These are phyloP conservation scores for Drosophila kepulauana DNA, from an alignment of 1,140 invertebrate species.

Conservation along the genomic window DNA sequence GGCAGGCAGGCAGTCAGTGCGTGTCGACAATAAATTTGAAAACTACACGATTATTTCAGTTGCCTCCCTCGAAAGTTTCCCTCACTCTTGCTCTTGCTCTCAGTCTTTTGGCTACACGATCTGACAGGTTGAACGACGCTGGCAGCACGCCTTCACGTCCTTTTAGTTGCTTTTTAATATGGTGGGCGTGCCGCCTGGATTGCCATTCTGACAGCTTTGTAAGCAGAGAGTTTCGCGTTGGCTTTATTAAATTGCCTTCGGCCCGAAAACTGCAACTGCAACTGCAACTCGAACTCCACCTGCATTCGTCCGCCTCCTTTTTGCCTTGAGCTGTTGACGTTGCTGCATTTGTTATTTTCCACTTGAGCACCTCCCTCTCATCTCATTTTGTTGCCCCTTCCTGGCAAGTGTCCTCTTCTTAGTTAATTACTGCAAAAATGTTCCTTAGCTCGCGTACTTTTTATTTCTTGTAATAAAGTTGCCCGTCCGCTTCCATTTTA, in stretches of 20 bases:
- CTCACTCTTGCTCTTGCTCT: not conserved
- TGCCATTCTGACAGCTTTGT: slow-evolving; percentile 72
- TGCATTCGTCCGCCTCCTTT: slow-evolving; percentile 44
- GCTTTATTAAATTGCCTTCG: slow-evolving; percentile 64
- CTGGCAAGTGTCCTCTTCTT: slow-evolving; percentile 12
- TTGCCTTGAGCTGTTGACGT: slow-evolving; percentile 53
- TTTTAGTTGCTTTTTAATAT: slow-evolving; percentile 78
- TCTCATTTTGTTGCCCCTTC: no score
- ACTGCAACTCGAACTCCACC: slow-evolving; percentile 23
- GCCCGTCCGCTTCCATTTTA: slow-evolving; percentile 38
- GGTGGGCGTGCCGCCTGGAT: slow-evolving; percentile 68
- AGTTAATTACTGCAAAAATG: slow-evolving; percentile 8
- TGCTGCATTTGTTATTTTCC: slow-evolving; percentile 58
- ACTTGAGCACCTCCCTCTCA: slow-evolving; percentile 16
- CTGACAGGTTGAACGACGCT: slow-evolving; percentile 73
- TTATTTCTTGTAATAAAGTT: slow-evolving; percentile 56
- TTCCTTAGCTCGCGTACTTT: slow-evolving; percentile 29
- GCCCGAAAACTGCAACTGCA: slow-evolving; percentile 13
- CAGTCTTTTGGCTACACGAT: not conserved
- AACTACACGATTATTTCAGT: slow-evolving; percentile 63
- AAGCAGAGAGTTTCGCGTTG: slow-evolving; percentile 36
- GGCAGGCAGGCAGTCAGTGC: slow-evolving; percentile 37
- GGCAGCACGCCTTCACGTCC: slow-evolving; percentile 67
- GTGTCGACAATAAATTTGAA: slow-evolving; percentile 80
- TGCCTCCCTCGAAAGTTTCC: slow-evolving; percentile 2